These are phyloP conservation scores for Hyposoter dolosus DNA, from an alignment of 2,888 invertebrate species.

Conservation along the genomic window DNA sequence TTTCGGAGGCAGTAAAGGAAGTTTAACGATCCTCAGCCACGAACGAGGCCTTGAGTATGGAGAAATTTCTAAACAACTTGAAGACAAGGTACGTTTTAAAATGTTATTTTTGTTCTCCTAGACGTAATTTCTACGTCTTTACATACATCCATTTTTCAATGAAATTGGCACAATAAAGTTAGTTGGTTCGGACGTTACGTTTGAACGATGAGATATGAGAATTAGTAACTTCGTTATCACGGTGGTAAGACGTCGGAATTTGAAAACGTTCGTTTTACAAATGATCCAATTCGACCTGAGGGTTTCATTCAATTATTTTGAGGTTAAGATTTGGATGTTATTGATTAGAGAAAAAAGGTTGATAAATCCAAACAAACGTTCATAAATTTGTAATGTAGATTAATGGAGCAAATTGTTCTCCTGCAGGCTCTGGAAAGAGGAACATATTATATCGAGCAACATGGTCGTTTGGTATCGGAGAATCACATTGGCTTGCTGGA, in stretches of 20 bases:
- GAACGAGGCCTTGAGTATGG: constrained; percentile 37
- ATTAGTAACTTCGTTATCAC: background rate
- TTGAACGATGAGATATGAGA: background rate
- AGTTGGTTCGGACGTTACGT: background rate
- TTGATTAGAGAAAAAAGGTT: background rate
- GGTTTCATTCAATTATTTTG: background rate
- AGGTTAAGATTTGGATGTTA: background rate
- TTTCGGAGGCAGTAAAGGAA: constrained; percentile 48
- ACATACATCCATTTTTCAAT: background rate
- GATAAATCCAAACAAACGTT: background rate
- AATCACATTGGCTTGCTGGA: constrained; percentile 80
- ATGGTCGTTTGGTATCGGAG: constrained; percentile 86
- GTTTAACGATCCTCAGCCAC: constrained; percentile 48
- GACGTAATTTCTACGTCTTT: background rate
- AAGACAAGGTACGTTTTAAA: constrained; percentile 59
- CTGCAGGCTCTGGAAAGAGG: constrained; percentile 81
- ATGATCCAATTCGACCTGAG: background rate
- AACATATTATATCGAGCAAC: constrained; percentile 86
- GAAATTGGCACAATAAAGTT: background rate
- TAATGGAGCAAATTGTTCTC: background rate
- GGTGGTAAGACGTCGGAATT: background rate
- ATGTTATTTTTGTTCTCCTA: background rate
- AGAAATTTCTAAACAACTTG: constrained; percentile 61
- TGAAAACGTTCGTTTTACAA: background rate
- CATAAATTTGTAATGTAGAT: background rate